Conservation (phyloP, 1,140 invertebrate genomes). For the Eumaeus atala region DNA sequence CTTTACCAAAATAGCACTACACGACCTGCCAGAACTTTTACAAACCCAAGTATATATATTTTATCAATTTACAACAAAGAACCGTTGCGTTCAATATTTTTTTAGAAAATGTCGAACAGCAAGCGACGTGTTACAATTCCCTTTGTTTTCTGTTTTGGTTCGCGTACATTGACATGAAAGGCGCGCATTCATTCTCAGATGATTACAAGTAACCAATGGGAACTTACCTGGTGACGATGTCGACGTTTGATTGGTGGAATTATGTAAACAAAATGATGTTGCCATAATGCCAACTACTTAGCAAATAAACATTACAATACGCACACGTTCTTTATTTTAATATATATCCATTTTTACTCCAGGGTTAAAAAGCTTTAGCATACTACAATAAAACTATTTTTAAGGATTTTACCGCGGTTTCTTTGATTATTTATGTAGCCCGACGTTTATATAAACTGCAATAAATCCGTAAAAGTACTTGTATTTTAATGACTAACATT, state of each 20-base stretch:
- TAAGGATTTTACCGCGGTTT: too few species aligned
- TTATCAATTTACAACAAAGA: slow-evolving; percentile 8
- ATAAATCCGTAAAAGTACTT: too few species aligned
- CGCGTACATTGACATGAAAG: slow-evolving; percentile 31
- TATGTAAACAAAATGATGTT: slow-evolving; percentile 39
- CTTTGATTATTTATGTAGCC: too few species aligned
- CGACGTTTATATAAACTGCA: too few species aligned
- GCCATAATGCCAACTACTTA: slow-evolving; percentile 18
- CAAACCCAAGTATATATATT: slow-evolving; percentile 9
- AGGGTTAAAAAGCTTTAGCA: too few species aligned
- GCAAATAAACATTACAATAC: slow-evolving; percentile 14
- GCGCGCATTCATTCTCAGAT: slow-evolving; percentile 24
- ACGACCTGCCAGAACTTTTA: slow-evolving; percentile 14
- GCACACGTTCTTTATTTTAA: too few species aligned
- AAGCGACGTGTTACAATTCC: slow-evolving; percentile 27
- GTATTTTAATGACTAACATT: too few species aligned
- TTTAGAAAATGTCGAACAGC: slow-evolving; percentile 23
- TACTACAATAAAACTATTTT: too few species aligned
- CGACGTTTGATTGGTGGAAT: slow-evolving; percentile 32
- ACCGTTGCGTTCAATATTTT: slow-evolving; percentile 22
- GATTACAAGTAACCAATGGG: slow-evolving; percentile 23
- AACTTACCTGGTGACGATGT: slow-evolving; percentile 14
- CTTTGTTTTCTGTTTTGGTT: slow-evolving; percentile 65
- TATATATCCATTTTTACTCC: slow-evolving; percentile 2
- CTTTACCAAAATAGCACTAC: slow-evolving; percentile 30